Base-by-base conservation (phyloP, 2,113 vertebrate genomes). In the Halcyon senegalensis region DNA sequence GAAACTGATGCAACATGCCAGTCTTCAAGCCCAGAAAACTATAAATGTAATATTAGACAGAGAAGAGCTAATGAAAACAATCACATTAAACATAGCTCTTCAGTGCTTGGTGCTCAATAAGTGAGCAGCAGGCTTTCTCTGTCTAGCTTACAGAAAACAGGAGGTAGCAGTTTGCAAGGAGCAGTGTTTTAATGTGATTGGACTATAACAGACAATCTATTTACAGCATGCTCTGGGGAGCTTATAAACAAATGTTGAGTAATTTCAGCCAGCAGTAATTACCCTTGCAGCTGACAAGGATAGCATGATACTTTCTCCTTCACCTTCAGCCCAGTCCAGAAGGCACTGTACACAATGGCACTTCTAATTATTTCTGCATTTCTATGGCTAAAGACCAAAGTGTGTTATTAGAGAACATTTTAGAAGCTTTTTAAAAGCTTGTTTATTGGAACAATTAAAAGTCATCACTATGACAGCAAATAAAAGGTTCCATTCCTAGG, bases 231-330 rank as follows among this genome's bases (percentile, higher is more conserved):
- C 99, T 99, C 99, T 99, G 98, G 99, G 99, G 99, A 99, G 99
- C 99, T 99, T 99, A 99, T 99, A 99, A 99, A 99, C 99, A 99
- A 99, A 99, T 99, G 99, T 99, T 99, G 99, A 99, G 99, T 99
- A 99, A 99, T 99, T 99, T 99, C 99, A 99, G 99, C 99, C 99
- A 99, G 99, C 99, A 99, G 99, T 99, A 99, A 99, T 99, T 99
- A 99, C 99, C 99, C 99, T 99, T 99, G 99, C 99, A 99, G 99
- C 99, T 99, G 99, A 99, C 99, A 99, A 99, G 99, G 99, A 99
- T 99, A 99, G 98, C 98, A 99, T 98, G 99, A 99, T 99, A 98
- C 98, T 99, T 99, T 99, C 99, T 99, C 99, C 99, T 99, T 99
- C 99, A 99, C 99, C 99, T 99, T 99, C 98, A 98, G 98, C 99